These are phyloP conservation scores for Drosophila auraria DNA, from an alignment of 1,140 invertebrate species.

Conservation along the genomic window DNA sequence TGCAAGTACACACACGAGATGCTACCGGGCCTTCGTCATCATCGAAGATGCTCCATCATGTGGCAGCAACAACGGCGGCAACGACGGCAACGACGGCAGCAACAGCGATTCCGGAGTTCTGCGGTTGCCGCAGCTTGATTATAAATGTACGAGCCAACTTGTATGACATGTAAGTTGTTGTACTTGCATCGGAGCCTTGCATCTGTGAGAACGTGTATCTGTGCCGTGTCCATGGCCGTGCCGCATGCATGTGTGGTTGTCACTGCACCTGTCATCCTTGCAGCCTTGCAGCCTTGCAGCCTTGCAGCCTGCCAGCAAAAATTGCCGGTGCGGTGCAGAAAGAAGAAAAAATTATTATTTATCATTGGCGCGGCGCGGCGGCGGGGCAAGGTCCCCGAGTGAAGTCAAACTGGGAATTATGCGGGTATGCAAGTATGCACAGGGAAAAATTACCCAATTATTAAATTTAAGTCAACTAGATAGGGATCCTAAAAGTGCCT, in stretches of 20 bases:
- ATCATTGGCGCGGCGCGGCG: constrained; percentile 37
- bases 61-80: constrained; percentile 32
- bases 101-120: constrained; percentile 40
- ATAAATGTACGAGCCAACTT: constrained; percentile 74
- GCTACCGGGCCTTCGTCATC: constrained; percentile 59
- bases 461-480: not conserved
- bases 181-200: constrained; percentile 30
- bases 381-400: constrained; percentile 48
- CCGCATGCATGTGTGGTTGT: constrained; percentile 66
- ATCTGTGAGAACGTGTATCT: constrained; percentile 41
- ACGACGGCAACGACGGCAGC: constrained; percentile 1
- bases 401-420: constrained; percentile 49
- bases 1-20: constrained; percentile 45
- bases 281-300: constrained; percentile 50
- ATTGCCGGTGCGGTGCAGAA: constrained; percentile 23
- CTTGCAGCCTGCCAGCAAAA: constrained; percentile 58
- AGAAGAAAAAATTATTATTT: constrained; percentile 74
- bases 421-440: constrained; percentile 22
- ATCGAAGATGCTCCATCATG: constrained; percentile 79
- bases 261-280: constrained; percentile 79
- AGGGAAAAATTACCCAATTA: not conserved
- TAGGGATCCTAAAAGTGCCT: accelerated
- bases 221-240: constrained; percentile 24
- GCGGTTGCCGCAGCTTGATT: constrained; percentile 73
- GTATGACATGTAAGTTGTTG: constrained; percentile 76